Evolutionary conservation across 2,888 invertebrate species (phyloP).

Genomic region (Melikaiella ostensackeni): DNA sequence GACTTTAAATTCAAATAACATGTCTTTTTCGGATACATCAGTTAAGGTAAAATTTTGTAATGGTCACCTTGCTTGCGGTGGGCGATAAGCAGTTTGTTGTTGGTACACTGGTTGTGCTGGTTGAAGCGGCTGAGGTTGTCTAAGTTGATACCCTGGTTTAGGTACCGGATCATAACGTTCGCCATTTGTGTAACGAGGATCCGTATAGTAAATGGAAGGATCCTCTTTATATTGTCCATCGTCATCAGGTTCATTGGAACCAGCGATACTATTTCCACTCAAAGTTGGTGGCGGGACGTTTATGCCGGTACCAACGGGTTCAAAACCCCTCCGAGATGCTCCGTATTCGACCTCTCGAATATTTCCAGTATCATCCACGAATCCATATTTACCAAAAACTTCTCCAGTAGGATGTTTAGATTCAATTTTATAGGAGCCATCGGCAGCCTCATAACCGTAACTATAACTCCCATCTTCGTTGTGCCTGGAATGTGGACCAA

Average conservation of each 20-base stretch:
- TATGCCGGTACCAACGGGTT: constrained; percentile 87
- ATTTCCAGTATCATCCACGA: constrained; percentile 88
- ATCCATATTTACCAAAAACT: constrained; percentile 94
- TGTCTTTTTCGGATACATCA: too few relatives aligned
- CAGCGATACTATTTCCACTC: constrained; percentile 77
- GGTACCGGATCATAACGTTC: constrained; percentile 72
- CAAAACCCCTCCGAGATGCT: constrained; percentile 88
- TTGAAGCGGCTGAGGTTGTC: constrained; percentile 48
- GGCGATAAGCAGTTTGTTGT: constrained; percentile 28
- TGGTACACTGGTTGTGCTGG: constrained; percentile 38
- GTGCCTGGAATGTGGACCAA: constrained; percentile 80
- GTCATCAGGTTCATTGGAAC: constrained; percentile 82
- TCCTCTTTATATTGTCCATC: constrained; percentile 93
- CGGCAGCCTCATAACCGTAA: constrained; percentile 92
- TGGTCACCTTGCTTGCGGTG: background rate
- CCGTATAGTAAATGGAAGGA: constrained; percentile 87
- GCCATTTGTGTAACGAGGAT: constrained; percentile 81
- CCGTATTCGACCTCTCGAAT: constrained; percentile 91
- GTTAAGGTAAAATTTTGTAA: background rate
- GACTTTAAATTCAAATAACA: too few relatives aligned
- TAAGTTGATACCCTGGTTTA: constrained; percentile 70
- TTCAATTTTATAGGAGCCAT: constrained; percentile 92
- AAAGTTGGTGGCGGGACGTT: constrained; percentile 91
- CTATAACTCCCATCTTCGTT: constrained; percentile 94
- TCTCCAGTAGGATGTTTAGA: constrained; percentile 91